Evolutionary conservation across 2,888 invertebrate species (phyloP).

Genomic region (Euzophera pinguis): DNA sequence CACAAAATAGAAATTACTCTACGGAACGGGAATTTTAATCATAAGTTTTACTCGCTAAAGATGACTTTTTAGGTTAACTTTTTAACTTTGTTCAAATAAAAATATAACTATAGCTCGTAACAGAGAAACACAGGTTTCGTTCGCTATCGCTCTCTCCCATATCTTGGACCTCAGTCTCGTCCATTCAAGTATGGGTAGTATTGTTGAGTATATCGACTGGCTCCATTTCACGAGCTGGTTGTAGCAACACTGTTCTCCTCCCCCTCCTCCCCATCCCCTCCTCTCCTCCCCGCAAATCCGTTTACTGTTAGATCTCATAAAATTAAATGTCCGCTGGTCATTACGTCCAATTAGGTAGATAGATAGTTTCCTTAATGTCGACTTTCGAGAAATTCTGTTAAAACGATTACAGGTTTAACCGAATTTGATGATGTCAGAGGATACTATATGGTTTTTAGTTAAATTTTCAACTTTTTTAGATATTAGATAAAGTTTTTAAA

Average conservation of each 20-base stretch:
- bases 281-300: neutral
- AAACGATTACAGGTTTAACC: neutral
- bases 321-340: neutral
- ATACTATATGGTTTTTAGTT: too few species aligned
- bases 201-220: neutral
- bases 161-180: neutral
- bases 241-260: too few species aligned
- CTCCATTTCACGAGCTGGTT: neutral
- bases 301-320: neutral
- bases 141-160: neutral
- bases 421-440: neutral
- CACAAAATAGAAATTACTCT: too few species aligned
- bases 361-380: neutral
- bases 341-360: constrained; percentile 5
- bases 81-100: too few species aligned
- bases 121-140: neutral
- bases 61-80: too few species aligned
- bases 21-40: too few species aligned
- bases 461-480: too few species aligned
- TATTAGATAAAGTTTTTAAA: too few species aligned
- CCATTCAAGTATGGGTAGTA: constrained; percentile 1
- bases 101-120: too few species aligned
- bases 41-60: too few species aligned
- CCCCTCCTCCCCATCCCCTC: too few species aligned
- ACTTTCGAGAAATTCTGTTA: neutral